Percentiles rank a stretch among this genome's conserved stretches.
Conservation (phyloP, 2,113 vertebrate species). For the Antennarius striatus region DNA sequence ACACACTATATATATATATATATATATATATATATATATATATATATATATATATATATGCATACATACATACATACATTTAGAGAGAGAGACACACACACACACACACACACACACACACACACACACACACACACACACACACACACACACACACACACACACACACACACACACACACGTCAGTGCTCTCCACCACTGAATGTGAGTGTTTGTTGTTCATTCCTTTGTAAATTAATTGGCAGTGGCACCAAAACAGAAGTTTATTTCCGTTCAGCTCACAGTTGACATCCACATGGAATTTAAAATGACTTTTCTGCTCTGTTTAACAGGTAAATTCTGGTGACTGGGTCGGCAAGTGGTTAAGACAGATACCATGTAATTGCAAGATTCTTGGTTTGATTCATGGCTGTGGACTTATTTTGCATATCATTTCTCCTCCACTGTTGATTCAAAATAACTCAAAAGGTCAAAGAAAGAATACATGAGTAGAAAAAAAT, state of each 20-base stretch:
- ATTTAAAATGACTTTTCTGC: constrained; percentile 39
- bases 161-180: too few species aligned
- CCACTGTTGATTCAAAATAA: too few species aligned
- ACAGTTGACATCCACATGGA: constrained; percentile 27
- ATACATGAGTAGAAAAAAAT: too few species aligned
- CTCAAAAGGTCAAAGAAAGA: too few species aligned
- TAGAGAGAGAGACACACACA: too few species aligned
- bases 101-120: too few species aligned
- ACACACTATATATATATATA: too few species aligned
- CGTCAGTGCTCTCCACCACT: neutral
- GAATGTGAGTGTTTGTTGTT: neutral
- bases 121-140: too few species aligned
- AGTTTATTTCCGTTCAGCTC: constrained; percentile 22
- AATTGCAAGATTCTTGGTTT: constrained; percentile 15
- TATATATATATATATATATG: too few species aligned
- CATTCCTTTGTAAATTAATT: constrained; percentile 19
- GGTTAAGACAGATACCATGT: constrained; percentile 7
- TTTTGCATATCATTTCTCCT: neutral
- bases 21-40: too few species aligned
- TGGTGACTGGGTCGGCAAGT: neutral
- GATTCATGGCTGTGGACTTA: constrained; percentile 11
- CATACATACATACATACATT: too few species aligned
- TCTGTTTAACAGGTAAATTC: constrained; percentile 40
- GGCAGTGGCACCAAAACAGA: neutral
- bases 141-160: too few species aligned